Evolutionary conservation across 2,888 invertebrate genomes (phyloP).

Genomic region (Ophion slaviceki): DNA sequence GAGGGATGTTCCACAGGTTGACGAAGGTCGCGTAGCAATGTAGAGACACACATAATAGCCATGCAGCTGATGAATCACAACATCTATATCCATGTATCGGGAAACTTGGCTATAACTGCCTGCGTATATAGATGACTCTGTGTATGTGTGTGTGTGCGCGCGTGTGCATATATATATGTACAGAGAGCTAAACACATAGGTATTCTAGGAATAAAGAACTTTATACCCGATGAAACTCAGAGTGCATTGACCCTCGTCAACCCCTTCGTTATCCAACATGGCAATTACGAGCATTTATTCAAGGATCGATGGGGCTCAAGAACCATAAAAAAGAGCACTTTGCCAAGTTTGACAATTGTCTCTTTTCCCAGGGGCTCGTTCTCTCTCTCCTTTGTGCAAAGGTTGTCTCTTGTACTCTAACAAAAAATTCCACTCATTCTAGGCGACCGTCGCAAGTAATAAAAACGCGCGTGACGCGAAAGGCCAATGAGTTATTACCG

Average conservation of each 20-base stretch:
- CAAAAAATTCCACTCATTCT: too few species aligned
- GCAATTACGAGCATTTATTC: conserved; percentile 18
- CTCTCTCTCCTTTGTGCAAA: too few species aligned
- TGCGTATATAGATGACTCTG: background rate
- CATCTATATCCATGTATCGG: conserved; percentile 61
- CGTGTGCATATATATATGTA: background rate
- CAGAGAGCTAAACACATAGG: too few species aligned
- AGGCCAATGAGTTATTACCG: too few species aligned
- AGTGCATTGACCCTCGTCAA: conserved; percentile 53
- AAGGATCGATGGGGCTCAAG: background rate
- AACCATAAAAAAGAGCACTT: background rate
- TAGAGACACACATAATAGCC: conserved; percentile 31
- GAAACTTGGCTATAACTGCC: conserved; percentile 47
- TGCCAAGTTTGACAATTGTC: too few species aligned
- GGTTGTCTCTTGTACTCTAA: too few species aligned
- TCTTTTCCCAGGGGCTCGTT: too few species aligned
- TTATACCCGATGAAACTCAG: conserved; percentile 16
- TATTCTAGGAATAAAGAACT: conserved; percentile 10
- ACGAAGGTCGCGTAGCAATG: conserved; percentile 55
- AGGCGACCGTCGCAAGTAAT: too few species aligned
- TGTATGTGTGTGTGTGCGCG: background rate
- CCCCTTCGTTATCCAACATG: conserved; percentile 17
- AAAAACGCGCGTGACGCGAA: too few species aligned
- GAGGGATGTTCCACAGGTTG: conserved; percentile 65
- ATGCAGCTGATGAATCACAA: conserved; percentile 59